Base-by-base conservation (phyloP, 2,797 vertebrate genomes). In the Adelosebastes latens region DNA sequence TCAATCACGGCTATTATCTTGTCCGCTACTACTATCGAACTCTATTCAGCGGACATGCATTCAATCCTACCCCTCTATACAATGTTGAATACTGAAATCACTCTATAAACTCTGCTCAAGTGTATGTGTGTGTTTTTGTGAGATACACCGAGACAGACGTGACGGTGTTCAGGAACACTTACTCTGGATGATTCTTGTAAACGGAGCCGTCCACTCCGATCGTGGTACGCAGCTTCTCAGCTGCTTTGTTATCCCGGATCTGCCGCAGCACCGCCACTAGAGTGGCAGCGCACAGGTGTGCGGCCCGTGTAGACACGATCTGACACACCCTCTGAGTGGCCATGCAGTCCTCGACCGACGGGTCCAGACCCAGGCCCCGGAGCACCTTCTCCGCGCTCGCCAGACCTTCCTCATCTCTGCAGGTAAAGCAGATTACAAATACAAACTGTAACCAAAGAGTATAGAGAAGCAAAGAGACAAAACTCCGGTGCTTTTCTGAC, bases 161-260 rank as follows among this genome's bases (percentile, higher is more conserved):
- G 11, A 18, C 10, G 6, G 16, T 25, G 22, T n/a, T 56, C 25
- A 36, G 24, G 8, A 68, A 32, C 6, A 93, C 98, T 97, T 93
- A 99, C 98, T 97, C 97, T 0, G 97, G 97, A 72, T 99, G 98
- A 74, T 96, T 98, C 91, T 99, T 99, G 95, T 99, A 99, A 68
- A 99, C 97, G 0, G 98, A 97, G 25, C 98, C 98, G 0, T 99
- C 98, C 0, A 97, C 98, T 0, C 97, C 98, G 0, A 99, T 89
- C 0, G 97, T 98, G 79, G 96, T 97, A 4, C 97, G 96, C 82
- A 99, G 89, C 25, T 95, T 92, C 3, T 99, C 97, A 0, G 92
- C 90, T 0, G 96, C 97, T 89, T 99, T 99, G 94, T 99, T 99
- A 83, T 99, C 97, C 55, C 96, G 96, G 91, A 99, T 96, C 86